Conservation (phyloP, 2,113 vertebrate species). For the Sylvietta virens region DNA sequence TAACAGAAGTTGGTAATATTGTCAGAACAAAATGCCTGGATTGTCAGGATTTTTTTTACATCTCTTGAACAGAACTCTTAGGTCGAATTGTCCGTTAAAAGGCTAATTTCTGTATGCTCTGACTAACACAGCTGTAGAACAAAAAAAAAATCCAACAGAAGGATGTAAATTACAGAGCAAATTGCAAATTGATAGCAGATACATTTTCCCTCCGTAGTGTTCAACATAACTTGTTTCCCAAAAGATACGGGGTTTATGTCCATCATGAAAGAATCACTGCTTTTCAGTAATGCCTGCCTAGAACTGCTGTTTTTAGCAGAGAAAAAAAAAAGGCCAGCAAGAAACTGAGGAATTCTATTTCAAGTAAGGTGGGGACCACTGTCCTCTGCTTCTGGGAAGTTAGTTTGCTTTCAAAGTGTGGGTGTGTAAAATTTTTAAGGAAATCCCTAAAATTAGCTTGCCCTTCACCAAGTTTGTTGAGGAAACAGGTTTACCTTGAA, state of each 20-base stretch:
- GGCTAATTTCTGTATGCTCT: background rate
- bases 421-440: background rate
- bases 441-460: background rate
- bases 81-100: background rate
- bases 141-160: background rate
- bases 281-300: background rate
- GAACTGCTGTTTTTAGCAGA: background rate
- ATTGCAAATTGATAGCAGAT: background rate
- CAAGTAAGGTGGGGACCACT: background rate
- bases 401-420: background rate
- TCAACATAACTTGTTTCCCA: background rate
- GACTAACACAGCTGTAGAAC: background rate
- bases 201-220: background rate
- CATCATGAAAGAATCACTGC: background rate
- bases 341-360: background rate
- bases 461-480: background rate
- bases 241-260: background rate
- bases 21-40: conserved; percentile 7
- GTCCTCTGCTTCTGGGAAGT: background rate
- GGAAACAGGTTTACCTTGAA: background rate
- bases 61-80: background rate
- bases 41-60: background rate
- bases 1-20: background rate
- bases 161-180: background rate
- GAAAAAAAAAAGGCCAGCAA: background rate